Conservation (phyloP, 2,797 vertebrate genomes). For the Phrynocephalus guinanensis region DNA sequence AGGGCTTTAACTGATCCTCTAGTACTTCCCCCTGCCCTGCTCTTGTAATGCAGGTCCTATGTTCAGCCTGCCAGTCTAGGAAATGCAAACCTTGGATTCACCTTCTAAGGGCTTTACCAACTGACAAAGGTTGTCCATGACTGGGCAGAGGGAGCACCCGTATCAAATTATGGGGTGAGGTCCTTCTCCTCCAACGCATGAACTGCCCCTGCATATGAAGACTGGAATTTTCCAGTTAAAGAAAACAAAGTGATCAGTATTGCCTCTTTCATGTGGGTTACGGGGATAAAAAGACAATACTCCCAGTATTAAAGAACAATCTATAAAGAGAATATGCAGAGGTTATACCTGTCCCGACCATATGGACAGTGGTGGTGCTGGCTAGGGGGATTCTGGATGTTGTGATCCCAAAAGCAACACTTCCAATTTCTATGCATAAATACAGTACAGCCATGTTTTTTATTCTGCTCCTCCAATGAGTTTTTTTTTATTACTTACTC, state of each 20-base stretch:
- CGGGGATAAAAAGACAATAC: background rate
- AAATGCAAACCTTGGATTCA: background rate
- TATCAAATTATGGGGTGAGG: no score
- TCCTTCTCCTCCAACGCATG: no score
- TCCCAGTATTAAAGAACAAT: no score
- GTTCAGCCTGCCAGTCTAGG: background rate
- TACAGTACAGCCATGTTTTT: background rate
- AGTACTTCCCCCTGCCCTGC: background rate
- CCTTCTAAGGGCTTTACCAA: background rate
- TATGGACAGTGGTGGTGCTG: no score
- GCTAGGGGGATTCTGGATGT: no score
- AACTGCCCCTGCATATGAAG: no score
- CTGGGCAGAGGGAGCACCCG: no score
- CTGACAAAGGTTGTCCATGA: no score
- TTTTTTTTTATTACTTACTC: background rate
- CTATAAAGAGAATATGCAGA: no score
- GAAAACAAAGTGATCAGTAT: background rate
- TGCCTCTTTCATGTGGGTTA: conserved; percentile 1
- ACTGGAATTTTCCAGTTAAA: background rate
- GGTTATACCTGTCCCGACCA: no score
- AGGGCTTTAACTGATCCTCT: background rate
- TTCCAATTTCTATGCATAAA: no score
- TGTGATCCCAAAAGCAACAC: no score
- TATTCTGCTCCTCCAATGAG: background rate
- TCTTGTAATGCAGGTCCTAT: background rate